A percentile compares a stretch with the other conserved stretches of the same genome.
Evolutionary conservation across 2,888 invertebrate species (phyloP).

Genomic region (Caenorhabditis becei): DNA sequence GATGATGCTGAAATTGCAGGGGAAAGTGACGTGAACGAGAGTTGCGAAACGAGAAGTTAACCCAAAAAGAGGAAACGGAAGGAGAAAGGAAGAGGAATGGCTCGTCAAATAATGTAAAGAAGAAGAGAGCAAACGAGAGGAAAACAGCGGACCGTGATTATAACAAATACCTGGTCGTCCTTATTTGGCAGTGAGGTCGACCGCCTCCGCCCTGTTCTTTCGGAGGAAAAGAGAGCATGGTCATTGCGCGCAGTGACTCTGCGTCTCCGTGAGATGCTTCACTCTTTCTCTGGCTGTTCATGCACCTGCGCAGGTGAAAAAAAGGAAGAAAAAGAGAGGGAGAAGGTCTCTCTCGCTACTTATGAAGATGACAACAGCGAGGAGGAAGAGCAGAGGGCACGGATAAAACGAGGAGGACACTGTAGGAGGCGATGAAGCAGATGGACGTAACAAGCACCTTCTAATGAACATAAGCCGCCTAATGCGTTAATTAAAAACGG

Average conservation of each 20-base stretch:
- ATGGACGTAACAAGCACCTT: conserved; percentile 18
- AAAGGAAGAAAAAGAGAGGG: conserved; percentile 2
- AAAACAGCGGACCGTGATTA: conserved; percentile 33
- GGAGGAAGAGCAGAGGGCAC: conserved; percentile 18
- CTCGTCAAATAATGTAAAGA: conserved; percentile 47
- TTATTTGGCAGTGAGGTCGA: conserved; percentile 39
- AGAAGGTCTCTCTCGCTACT: conserved; percentile 12
- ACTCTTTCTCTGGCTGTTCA: conserved; percentile 32
- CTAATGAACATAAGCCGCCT: conserved; percentile 27
- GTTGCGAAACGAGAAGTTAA: conserved; percentile 30
- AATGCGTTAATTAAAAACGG: background rate
- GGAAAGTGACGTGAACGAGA: background rate
- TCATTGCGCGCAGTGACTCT: conserved; percentile 40
- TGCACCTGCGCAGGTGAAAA: conserved; percentile 59
- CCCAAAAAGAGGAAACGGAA: background rate
- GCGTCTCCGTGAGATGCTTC: conserved; percentile 23
- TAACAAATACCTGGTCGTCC: conserved; percentile 41
- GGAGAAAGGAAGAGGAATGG: conserved; percentile 24
- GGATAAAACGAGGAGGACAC: background rate
- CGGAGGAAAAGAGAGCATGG: conserved; percentile 46
- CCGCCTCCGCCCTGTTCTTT: conserved; percentile 21
- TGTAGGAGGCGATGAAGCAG: conserved; percentile 25
- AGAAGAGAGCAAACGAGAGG: conserved; percentile 19
- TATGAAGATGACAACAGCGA: conserved; percentile 27
- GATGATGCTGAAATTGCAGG: conserved; percentile 41